Conservation (phyloP, 2,888 invertebrate genomes). For the Emesis furor region DNA sequence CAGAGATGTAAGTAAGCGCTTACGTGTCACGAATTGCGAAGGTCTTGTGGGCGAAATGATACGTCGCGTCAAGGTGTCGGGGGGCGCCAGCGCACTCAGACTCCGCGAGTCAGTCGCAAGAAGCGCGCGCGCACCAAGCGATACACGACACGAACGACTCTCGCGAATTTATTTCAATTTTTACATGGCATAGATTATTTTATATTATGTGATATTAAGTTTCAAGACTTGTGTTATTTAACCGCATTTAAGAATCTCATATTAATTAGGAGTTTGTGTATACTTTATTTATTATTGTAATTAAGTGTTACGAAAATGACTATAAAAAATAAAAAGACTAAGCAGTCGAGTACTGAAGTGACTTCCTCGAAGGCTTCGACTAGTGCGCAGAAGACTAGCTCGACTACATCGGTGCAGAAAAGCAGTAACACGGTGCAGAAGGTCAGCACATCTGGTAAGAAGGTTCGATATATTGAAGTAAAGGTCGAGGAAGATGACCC, state of each 20-base stretch:
- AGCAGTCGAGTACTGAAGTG: conserved; percentile 86
- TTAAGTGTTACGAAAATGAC: conserved; percentile 88
- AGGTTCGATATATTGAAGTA: conserved; percentile 90
- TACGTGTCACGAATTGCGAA: conserved; percentile 85
- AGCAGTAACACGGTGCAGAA: conserved; percentile 87
- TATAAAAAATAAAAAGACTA: conserved; percentile 92
- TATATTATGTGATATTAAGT: conserved; percentile 83
- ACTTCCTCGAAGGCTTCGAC: conserved; percentile 87
- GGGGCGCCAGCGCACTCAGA: conserved; percentile 82
- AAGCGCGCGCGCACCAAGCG: conserved; percentile 87
- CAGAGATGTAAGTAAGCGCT: conserved; percentile 87
- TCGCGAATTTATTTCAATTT: conserved; percentile 83
- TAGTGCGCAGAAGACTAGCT: conserved; percentile 88
- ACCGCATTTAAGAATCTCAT: conserved; percentile 86
- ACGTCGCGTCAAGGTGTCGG: conserved; percentile 81
- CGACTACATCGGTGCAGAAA: conserved; percentile 86
- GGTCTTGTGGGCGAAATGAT: conserved; percentile 84
- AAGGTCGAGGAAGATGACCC: conserved; percentile 91
- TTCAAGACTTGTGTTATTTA: conserved; percentile 81
- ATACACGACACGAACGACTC: conserved; percentile 89
- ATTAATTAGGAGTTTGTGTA: conserved; percentile 77
- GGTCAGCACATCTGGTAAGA: conserved; percentile 88
- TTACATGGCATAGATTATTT: conserved; percentile 86
- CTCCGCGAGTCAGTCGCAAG: conserved; percentile 89
- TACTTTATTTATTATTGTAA: conserved; percentile 70